These are phyloP conservation scores for Cephonodes hylas DNA, from an alignment of 2,888 invertebrate species.

Conservation along the genomic window DNA sequence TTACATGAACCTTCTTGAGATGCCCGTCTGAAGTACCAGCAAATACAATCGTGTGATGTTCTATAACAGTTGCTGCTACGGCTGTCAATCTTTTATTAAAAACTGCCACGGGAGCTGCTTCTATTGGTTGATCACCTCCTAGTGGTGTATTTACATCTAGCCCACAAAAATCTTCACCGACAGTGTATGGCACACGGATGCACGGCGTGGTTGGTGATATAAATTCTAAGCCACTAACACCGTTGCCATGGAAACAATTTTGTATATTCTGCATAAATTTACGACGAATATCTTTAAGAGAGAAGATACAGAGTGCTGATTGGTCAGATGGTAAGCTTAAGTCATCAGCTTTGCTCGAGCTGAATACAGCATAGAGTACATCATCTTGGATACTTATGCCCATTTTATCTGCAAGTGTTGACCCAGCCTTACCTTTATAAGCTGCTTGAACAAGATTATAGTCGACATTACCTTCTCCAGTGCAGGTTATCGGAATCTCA, in stretches of 20 bases:
- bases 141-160: constrained; percentile 98
- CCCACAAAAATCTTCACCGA: too few relatives aligned
- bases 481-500: constrained; percentile 97
- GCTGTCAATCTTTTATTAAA: constrained; percentile 92
- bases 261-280: constrained; percentile 98
- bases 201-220: constrained; percentile 95
- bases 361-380: constrained; percentile 97
- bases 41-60: constrained; percentile 98
- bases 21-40: constrained; percentile 95
- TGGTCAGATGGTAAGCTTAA: constrained; percentile 85
- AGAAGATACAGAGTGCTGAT: constrained; percentile 96
- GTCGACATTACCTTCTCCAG: constrained; percentile 86
- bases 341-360: constrained; percentile 88
- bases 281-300: constrained; percentile 92
- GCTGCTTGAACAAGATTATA: constrained; percentile 98
- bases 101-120: constrained; percentile 91
- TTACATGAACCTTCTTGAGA: constrained; percentile 96
- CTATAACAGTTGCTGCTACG: constrained; percentile 95
- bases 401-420: constrained; percentile 92
- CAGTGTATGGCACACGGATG: constrained; percentile 94
- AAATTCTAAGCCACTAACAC: constrained; percentile 93
- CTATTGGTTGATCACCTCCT: constrained; percentile 94
- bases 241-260: constrained; percentile 95
- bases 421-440: constrained; percentile 96
- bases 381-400: constrained; percentile 96